Evolutionary conservation across 2,888 invertebrate genomes (phyloP), one percentile per base, ranked within the genome.

Genomic region (Psylliodes chrysocephalus): DNA sequence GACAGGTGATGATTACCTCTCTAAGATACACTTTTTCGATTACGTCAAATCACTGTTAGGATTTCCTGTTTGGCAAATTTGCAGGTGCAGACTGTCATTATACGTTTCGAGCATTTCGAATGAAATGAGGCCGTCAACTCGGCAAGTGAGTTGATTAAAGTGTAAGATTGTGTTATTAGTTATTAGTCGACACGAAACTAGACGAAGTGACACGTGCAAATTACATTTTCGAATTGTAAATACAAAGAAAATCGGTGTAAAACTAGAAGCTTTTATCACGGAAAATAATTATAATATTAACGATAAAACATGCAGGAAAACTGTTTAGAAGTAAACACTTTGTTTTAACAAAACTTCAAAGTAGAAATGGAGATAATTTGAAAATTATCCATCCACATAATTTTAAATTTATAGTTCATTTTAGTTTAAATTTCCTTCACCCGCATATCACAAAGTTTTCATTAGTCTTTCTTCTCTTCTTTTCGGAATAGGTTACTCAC

Each of bases 81-180:
- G 49, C 49, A 49, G 49, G 49, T 49, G 17, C 46, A 10, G 28
- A 49, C 49, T 49, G 49, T 49, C 49, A 49, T 49, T 49, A 49
- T 46, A 46, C 14, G 14, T 46, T 46, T 46, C 22, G 22, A 46
- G 44, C 44, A 18, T 44, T 44, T 15, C 44, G 14, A 46, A 22
- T 25, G 19, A 46, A 46, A 46, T 17, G 46, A 46, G 46, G n/a
- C 46, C 22, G 46, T 46, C 46, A 46, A 19, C 12, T 25, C 22
- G 22, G n/a, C 22, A 10, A 46, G 46, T 14, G 25, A 46, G 46
- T 46, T 46, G 46, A 46, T 46, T 46, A 46, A 46, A 46, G 46
- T 10, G 46, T 12, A 46, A 46, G 10, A 14, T 46, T 46, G 14
- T 22, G 25, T 46, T 46, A 35, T 46, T 22, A 19, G n/a, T n/a